A percentile compares a stretch with the other conserved stretches of the same genome.
Evolutionary conservation across 1,140 invertebrate genomes (phyloP).

Genomic region (Laupala kohalensis): DNA sequence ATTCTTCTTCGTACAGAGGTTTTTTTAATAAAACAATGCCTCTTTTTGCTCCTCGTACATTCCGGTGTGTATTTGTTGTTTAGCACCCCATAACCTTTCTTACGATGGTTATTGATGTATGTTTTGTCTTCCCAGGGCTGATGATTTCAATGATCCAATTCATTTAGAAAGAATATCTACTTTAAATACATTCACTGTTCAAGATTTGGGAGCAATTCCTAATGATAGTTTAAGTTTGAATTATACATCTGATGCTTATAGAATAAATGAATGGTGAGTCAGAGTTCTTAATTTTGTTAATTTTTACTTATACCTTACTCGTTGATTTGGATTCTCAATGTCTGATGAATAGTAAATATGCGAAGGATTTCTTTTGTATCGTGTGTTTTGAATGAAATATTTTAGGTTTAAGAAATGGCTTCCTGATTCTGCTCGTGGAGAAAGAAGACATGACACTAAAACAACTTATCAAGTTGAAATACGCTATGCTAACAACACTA

Average conservation of each 20-base stretch:
- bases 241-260: slow-evolving; percentile 81
- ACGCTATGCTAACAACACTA: slow-evolving; percentile 88
- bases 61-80: slow-evolving; percentile 29
- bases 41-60: slow-evolving; percentile 87
- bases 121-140: slow-evolving; percentile 39
- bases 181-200: slow-evolving; percentile 69
- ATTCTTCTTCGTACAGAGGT: slow-evolving; percentile 85
- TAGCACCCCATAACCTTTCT: neutral
- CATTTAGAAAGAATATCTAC: slow-evolving; percentile 85
- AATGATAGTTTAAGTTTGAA: slow-evolving; percentile 59
- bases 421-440: slow-evolving; percentile 62
- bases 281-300: neutral
- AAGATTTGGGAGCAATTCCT: slow-evolving; percentile 71
- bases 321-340: too few species aligned
- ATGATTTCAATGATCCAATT: slow-evolving; percentile 90
- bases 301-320: too few species aligned
- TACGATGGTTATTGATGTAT: neutral
- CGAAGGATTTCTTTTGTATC: too few species aligned
- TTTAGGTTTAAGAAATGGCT: slow-evolving; percentile 72
- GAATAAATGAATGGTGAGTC: slow-evolving; percentile 81
- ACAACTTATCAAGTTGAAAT: slow-evolving; percentile 84
- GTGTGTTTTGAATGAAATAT: too few species aligned
- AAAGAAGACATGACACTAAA: slow-evolving; percentile 76
- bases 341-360: too few species aligned
- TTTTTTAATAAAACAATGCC: slow-evolving; percentile 96